These are phyloP conservation scores for Argopecten irradians DNA, from an alignment of 1,140 invertebrate genomes.

Conservation along the genomic window DNA sequence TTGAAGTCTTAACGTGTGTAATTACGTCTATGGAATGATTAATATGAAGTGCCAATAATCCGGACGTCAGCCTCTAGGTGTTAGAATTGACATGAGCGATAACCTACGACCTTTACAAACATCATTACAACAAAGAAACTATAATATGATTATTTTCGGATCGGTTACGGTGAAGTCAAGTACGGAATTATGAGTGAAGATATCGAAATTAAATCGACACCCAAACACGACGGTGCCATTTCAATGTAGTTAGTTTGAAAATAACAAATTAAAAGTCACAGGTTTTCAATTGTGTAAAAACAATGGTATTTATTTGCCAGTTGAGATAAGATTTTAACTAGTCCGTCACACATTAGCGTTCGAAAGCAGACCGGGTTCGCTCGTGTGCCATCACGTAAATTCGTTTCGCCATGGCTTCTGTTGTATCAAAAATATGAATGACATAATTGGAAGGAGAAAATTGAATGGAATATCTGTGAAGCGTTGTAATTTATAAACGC, in stretches of 20 bases:
- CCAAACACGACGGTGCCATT: not conserved
- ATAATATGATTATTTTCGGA: slow-evolving; percentile 12
- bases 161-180: slow-evolving; percentile 14
- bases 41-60: slow-evolving; percentile 8
- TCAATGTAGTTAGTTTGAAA: not conserved
- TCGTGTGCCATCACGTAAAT: not conserved
- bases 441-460: not conserved
- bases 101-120: not conserved
- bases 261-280: slow-evolving; percentile 12
- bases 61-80: not conserved
- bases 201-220: not conserved
- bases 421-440: not conserved
- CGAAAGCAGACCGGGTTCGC: not conserved
- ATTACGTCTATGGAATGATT: not conserved
- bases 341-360: not conserved
- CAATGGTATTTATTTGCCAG: not conserved
- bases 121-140: slow-evolving; percentile 18
- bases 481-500: not conserved
- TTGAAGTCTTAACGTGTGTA: not conserved
- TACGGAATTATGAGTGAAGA: not conserved
- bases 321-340: not conserved
- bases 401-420: not conserved
- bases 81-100: slow-evolving; percentile 22
- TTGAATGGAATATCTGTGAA: not conserved
- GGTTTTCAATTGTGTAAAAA: slow-evolving; percentile 8